These are phyloP conservation scores for Ceratina australensis DNA, from an alignment of 1,140 invertebrate species.

Conservation along the genomic window DNA sequence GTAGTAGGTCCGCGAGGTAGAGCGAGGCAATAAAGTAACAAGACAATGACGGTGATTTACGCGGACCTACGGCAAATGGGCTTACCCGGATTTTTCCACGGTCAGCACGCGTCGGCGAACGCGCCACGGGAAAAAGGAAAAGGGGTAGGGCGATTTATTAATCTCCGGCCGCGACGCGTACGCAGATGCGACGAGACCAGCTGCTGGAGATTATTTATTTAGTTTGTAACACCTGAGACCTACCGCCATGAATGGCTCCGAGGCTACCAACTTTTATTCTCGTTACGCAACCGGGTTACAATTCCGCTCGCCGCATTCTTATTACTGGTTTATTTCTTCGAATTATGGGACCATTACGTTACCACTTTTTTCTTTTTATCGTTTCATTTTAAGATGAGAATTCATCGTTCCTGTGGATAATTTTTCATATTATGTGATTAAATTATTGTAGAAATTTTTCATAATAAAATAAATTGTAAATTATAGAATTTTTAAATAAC, in stretches of 20 bases:
- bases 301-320: neutral
- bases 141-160: constrained; percentile 63
- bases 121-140: constrained; percentile 36
- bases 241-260: constrained; percentile 43
- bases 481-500: no score
- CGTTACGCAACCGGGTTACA: neutral
- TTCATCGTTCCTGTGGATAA: no score
- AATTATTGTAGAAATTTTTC: no score
- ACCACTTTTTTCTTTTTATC: no score
- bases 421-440: no score
- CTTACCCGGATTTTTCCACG: constrained; percentile 63
- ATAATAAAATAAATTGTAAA: no score
- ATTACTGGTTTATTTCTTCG: no score
- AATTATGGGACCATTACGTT: no score
- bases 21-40: constrained; percentile 64
- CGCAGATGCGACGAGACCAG: constrained; percentile 63
- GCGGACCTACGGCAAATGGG: constrained; percentile 68
- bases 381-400: no score
- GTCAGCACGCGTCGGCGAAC: constrained; percentile 54
- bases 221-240: constrained; percentile 51
- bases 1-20: constrained; percentile 34
- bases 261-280: constrained; percentile 14
- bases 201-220: constrained; percentile 67
- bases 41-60: constrained; percentile 70
- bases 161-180: constrained; percentile 59